phyloP scores from a whole-genome alignment of 2,888 invertebrate genomes.

The Myopa tessellatipennis region DNA sequence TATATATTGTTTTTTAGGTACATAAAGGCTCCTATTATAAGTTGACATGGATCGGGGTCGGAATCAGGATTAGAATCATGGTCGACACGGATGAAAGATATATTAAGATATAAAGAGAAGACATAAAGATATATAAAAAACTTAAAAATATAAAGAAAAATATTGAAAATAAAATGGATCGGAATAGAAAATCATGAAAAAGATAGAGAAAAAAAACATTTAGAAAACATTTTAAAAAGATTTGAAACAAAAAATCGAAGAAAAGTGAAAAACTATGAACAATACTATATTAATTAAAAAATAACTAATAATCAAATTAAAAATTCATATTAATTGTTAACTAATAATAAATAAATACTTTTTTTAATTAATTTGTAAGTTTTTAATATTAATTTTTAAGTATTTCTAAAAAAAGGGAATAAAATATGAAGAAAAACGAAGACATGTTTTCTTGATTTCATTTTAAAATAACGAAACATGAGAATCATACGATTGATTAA shows the following conservation, averaged over 20 bases:
- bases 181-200: constrained; percentile 29
- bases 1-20: no score
- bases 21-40: no score
- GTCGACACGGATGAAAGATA: no score
- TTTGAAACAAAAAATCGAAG: not conserved
- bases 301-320: not conserved
- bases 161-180: not conserved
- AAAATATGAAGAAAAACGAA: not conserved
- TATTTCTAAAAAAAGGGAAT: constrained; percentile 32
- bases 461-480: no score
- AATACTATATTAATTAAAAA: no score
- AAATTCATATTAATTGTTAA: constrained; percentile 7
- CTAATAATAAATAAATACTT: constrained; percentile 21
- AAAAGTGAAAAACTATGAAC: no score
- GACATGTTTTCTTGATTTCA: no score
- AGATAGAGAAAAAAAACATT: constrained; percentile 4
- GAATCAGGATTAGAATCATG: no score
- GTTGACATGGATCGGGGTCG: no score
- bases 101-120: not conserved
- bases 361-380: constrained; percentile 6
- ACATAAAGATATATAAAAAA: not conserved
- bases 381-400: constrained; percentile 18
- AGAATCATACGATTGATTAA: no score
- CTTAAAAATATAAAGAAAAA: not conserved
- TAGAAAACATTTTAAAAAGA: constrained; percentile 27